A percentile compares a stretch with the other conserved stretches of the same genome.
phyloP scores from a whole-genome alignment of 2,888 invertebrate species.

The Sinelater perroti region DNA sequence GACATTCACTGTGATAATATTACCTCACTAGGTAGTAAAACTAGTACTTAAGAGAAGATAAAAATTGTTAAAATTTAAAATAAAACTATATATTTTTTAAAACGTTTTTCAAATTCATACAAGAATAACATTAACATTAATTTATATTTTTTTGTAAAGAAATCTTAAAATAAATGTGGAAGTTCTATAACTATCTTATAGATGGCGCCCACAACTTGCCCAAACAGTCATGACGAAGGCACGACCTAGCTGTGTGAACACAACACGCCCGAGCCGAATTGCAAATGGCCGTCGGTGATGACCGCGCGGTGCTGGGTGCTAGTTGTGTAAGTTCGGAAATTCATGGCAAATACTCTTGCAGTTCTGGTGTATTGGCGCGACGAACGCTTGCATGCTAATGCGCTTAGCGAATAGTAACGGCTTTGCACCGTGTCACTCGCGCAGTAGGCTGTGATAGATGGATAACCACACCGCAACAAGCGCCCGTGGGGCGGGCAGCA shows the following conservation, averaged over 20 bases:
- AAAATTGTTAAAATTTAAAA: no score
- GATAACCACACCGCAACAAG: constrained; percentile 26
- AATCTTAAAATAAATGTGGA: no score
- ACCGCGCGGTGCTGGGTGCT: constrained; percentile 13
- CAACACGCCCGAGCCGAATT: constrained; percentile 24
- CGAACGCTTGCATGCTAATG: constrained; percentile 16
- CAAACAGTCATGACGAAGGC: no score
- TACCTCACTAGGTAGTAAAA: no score
- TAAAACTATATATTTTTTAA: no score
- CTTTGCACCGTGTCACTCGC: constrained; percentile 21
- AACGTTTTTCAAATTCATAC: no score
- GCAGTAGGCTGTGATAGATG: constrained; percentile 36
- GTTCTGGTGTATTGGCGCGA: constrained; percentile 6
- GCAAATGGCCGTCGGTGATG: constrained; percentile 21
- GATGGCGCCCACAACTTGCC: no score
- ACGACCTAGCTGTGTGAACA: background rate
- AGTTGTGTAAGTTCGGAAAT: background rate
- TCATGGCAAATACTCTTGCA: constrained; percentile 10
- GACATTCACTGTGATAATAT: no score
- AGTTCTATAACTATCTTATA: no score
- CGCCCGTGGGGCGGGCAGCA: constrained; percentile 25
- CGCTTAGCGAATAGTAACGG: constrained; percentile 8
- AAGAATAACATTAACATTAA: no score
- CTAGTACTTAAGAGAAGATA: no score
- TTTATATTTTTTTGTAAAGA: no score